phyloP scores from a whole-genome alignment of 1,140 invertebrate species.

The Pachyrhynchus sulphureomaculatus region DNA sequence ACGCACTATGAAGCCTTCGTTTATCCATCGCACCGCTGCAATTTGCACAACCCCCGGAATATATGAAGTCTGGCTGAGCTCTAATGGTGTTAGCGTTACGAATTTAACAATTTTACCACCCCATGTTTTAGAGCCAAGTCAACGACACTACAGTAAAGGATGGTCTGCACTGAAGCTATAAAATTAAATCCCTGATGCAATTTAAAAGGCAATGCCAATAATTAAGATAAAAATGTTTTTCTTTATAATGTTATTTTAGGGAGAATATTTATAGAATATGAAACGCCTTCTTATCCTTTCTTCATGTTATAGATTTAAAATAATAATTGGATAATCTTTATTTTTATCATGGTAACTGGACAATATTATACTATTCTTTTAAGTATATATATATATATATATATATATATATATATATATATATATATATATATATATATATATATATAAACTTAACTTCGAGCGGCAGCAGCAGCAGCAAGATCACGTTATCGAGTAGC shows the following conservation, averaged over 20 bases:
- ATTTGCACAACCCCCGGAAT: slow-evolving; percentile 43
- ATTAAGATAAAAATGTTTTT: slow-evolving; percentile 4
- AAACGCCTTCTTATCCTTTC: too few species aligned
- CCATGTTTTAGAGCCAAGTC: slow-evolving; percentile 45
- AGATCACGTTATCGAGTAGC: too few species aligned
- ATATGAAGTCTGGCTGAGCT: slow-evolving; percentile 27
- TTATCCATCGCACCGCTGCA: slow-evolving; percentile 50
- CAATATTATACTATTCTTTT: too few species aligned
- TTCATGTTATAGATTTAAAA: too few species aligned
- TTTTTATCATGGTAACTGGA: too few species aligned
- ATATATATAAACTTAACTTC: too few species aligned
- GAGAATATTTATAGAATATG: too few species aligned
- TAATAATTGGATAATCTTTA: too few species aligned
- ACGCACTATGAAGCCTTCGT: slow-evolving; percentile 50
- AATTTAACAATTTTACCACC: slow-evolving; percentile 54
- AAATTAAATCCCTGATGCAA: slow-evolving; percentile 7
- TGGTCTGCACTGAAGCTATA: slow-evolving; percentile 12
- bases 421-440: too few species aligned
- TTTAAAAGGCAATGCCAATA: not conserved
- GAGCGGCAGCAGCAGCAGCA: too few species aligned
- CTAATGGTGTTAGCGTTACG: slow-evolving; percentile 53
- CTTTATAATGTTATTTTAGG: not conserved
- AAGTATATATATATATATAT: too few species aligned
- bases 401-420: too few species aligned
- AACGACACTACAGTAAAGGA: slow-evolving; percentile 18